These are phyloP conservation scores for Gymnobelideus leadbeateri DNA, from an alignment of 2,113 vertebrate species.

Conservation along the genomic window DNA sequence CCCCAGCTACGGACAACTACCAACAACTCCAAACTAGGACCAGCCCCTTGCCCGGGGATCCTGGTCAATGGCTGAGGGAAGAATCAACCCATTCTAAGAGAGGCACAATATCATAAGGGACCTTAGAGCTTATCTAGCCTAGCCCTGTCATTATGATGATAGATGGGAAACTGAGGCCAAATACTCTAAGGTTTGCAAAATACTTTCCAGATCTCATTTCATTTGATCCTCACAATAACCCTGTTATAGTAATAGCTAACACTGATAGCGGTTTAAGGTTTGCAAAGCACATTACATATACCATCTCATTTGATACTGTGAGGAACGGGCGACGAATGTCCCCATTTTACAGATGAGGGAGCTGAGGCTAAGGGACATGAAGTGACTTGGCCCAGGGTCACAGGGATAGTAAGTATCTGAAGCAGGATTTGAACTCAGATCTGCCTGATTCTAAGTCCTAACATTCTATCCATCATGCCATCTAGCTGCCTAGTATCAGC, in stretches of 20 bases:
- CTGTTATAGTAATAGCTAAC: not conserved
- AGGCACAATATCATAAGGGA: not conserved
- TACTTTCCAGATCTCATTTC: not conserved
- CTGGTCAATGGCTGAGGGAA: not conserved
- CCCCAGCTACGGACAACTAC: not conserved
- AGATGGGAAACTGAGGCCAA: not conserved
- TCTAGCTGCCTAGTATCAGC: not conserved
- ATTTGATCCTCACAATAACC: not conserved
- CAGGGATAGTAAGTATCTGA: not conserved
- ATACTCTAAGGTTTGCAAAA: not conserved
- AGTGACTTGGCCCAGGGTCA: not conserved
- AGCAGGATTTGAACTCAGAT: not conserved
- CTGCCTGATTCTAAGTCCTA: not conserved
- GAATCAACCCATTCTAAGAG: not conserved
- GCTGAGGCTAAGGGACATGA: not conserved
- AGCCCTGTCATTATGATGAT: not conserved
- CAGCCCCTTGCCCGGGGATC: not conserved
- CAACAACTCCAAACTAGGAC: not conserved
- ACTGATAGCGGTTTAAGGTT: not conserved
- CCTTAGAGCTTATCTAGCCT: no score
- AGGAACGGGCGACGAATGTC: not conserved
- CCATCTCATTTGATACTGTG: no score
- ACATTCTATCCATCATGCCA: not conserved
- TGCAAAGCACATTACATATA: no score
- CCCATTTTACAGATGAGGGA: not conserved